Evolutionary conservation across 2,797 vertebrate genomes (phyloP), one percentile per base, ranked within the genome.

Genomic region (Mormyrus proboscirostris): DNA sequence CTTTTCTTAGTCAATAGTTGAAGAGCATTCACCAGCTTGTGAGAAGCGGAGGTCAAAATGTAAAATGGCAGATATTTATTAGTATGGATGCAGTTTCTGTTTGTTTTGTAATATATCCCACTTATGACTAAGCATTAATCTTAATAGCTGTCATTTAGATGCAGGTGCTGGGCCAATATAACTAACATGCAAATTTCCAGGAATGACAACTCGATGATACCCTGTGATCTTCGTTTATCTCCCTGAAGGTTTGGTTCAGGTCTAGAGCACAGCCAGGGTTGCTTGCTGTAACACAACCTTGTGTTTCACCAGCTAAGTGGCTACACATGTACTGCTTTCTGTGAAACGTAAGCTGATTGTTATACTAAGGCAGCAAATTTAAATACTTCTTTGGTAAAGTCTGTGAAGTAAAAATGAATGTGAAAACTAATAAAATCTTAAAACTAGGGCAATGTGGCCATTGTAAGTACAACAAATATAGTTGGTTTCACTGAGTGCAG

Each of bases 271-370:
- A 91, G 59, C 90, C 49, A n/a, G 53, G 2, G 51, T n/a, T 90
- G 89, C 41, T 19, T 69, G 7, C 50, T 10, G 1, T 6, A 69
- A 84, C 0, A 14, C 55, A 51, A 86, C 2, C 57, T 47, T 14
- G 25, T 44, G 50, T 44, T 29, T 53, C 10, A 9, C 49, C 84
- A 85, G 90, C 92, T 29, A 69, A 41, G 90, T 59, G 91, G 94
- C 94, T 97, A 96, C 91, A 62, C 91, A 91, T 93, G 86, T 82
- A 90, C 91, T 96, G 96, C 96, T 97, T 97, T 98, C 97, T 96
- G 22, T 97, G 96, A 98, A 97, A 97, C 96, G 96, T 97, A 95
- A 93, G 94, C 87, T 92, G 95, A 96, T 96, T 96, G 96, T 95
- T 97, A 96, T 96, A 6, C 95, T 93, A 0, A n/a, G 90, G 93